These are phyloP conservation scores for Caenorhabditis wallacei DNA, from an alignment of 2,888 invertebrate species.

Conservation along the genomic window DNA sequence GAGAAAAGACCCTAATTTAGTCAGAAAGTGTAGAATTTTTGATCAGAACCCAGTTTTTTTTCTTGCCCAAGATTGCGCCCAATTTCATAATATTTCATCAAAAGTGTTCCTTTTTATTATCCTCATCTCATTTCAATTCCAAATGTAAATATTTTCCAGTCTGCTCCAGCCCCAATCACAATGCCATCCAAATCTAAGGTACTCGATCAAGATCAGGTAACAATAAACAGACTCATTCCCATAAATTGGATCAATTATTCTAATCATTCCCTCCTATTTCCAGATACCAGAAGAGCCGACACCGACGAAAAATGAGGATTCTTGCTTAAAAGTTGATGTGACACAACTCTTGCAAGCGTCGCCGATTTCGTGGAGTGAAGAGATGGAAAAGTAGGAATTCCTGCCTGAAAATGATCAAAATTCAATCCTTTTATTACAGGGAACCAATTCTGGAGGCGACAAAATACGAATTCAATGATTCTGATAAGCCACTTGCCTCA, in stretches of 20 bases:
- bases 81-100: constrained; percentile 40
- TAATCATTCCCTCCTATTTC: neutral
- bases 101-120: neutral
- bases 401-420: neutral
- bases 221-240: neutral
- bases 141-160: constrained; percentile 28
- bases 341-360: constrained; percentile 48
- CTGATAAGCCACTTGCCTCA: constrained; percentile 48
- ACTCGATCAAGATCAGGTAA: constrained; percentile 62
- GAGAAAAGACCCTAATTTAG: neutral
- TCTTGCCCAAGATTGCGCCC: constrained; percentile 37
- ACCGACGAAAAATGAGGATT: constrained; percentile 54
- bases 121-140: neutral
- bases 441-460: too few relatives aligned
- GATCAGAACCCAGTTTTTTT: neutral
- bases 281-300: constrained; percentile 67
- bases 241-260: neutral
- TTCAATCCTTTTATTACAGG: too few relatives aligned
- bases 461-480: constrained; percentile 49
- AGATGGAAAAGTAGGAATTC: constrained; percentile 67
- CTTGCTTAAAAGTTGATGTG: constrained; percentile 24
- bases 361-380: constrained; percentile 71
- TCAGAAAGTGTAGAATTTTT: too few relatives aligned
- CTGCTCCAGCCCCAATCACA: constrained; percentile 40
- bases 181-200: constrained; percentile 60